These are phyloP conservation scores for Toxostoma redivivum DNA, from an alignment of 2,113 vertebrate genomes.

Conservation along the genomic window DNA sequence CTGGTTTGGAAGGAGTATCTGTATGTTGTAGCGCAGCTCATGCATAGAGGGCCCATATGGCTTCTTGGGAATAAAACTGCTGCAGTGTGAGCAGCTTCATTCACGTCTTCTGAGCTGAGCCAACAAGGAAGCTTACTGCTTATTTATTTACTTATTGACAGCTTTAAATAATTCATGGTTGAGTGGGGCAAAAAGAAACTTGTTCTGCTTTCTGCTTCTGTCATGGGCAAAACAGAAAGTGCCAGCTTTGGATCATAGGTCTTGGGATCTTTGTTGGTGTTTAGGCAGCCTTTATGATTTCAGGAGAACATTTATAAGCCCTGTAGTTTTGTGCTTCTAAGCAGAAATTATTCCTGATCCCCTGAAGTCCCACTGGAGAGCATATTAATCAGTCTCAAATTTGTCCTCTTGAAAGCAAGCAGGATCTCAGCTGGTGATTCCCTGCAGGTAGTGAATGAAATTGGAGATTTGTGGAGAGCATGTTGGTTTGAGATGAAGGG, in stretches of 20 bases:
- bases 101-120: neutral
- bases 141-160: conserved; percentile 39
- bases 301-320: neutral
- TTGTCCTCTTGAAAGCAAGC: neutral
- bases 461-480: neutral
- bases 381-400: neutral
- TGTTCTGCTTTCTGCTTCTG: neutral
- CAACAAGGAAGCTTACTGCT: neutral
- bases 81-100: neutral
- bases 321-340: neutral
- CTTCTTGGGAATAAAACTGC: neutral
- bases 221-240: neutral
- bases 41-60: neutral
- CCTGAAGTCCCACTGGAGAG: neutral
- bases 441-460: neutral
- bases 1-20: neutral
- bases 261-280: neutral
- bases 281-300: neutral
- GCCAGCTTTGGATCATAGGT: neutral
- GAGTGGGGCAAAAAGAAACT: neutral
- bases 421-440: neutral
- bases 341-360: neutral
- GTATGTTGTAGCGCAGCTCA: neutral
- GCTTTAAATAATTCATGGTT: neutral
- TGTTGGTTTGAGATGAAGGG: neutral